Evolutionary conservation across 2,888 invertebrate species (phyloP), one percentile per base, ranked within the genome.

Genomic region (Eubasilissa splendida): DNA sequence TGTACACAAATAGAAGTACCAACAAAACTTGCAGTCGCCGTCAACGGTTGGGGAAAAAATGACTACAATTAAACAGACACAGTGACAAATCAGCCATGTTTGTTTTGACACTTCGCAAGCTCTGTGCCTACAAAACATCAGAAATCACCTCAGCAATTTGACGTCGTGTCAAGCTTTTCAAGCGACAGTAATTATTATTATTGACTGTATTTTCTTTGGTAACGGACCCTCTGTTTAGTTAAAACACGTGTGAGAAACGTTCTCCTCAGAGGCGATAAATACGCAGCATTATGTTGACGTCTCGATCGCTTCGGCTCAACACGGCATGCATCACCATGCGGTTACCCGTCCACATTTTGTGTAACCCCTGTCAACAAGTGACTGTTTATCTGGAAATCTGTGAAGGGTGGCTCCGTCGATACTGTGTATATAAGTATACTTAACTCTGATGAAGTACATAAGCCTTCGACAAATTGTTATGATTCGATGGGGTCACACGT

Each of bases 351-450:
- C 42, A 52, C 14, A 22, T 53, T 52, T 53, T 14, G 68, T 68
- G 54, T 4, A 77, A 7, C 68, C 76, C 50, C 58, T 68, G 76
- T 42, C 76, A 77, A 66, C 50, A 50, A 66, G 56, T 66, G 42
- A 68, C 53, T 77, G 68, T 77, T 77, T 66, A 75, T 12, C 50
- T 31, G 54, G 54, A 33, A 53, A 53, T 11, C 58, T 33, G n/a
- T 42, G 59, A n/a, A n/a, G 50, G 68, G 76, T 63, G 76, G 11
- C 68, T 68, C 22, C 31, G 22, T 63, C 33, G 22, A 63, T 63
- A 63, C 33, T 63, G 33, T 63, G 31, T 11, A 10, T 63, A 31
- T 42, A 42, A 42, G 42, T 2, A 42, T 42, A 42, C 42, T 5
- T 7, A 42, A 5, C 42, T 5, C 42, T 42, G 42, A 42, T 42